Percentiles rank a stretch among this genome's conserved stretches.
Evolutionary conservation across 2,113 vertebrate species (phyloP).

Genomic region (Chlamydotis undulata): DNA sequence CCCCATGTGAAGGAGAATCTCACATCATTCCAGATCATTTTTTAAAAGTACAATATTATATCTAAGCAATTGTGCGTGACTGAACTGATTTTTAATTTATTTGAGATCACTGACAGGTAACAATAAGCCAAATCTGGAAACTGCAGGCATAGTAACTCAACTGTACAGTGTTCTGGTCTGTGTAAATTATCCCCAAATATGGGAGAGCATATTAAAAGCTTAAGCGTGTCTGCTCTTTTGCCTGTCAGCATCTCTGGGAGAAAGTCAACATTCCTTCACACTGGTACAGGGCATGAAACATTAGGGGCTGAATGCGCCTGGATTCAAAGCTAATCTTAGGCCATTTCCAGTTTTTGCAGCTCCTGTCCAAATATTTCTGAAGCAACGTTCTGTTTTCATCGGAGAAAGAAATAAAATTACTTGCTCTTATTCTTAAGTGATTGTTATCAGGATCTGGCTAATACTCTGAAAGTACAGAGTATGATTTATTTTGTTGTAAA

Average conservation of each 20-base stretch:
- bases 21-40: neutral
- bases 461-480: neutral
- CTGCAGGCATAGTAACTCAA: neutral
- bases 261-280: neutral
- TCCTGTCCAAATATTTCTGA: neutral
- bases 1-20: neutral
- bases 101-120: neutral
- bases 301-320: neutral
- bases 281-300: neutral
- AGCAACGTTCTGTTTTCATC: neutral
- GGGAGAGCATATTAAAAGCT: neutral
- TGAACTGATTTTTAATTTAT: neutral
- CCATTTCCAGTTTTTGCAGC: neutral
- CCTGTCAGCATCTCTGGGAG: neutral
- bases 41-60: neutral
- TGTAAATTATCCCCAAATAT: neutral
- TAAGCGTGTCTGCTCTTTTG: neutral
- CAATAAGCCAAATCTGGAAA: neutral
- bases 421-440: neutral
- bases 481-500: neutral
- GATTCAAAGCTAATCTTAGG: neutral
- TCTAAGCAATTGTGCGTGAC: neutral
- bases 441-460: neutral
- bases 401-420: neutral
- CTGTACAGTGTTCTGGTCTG: neutral